These are phyloP conservation scores for Xiphorhynchus erythropygius DNA, from an alignment of 2,797 vertebrate species.

Conservation along the genomic window DNA sequence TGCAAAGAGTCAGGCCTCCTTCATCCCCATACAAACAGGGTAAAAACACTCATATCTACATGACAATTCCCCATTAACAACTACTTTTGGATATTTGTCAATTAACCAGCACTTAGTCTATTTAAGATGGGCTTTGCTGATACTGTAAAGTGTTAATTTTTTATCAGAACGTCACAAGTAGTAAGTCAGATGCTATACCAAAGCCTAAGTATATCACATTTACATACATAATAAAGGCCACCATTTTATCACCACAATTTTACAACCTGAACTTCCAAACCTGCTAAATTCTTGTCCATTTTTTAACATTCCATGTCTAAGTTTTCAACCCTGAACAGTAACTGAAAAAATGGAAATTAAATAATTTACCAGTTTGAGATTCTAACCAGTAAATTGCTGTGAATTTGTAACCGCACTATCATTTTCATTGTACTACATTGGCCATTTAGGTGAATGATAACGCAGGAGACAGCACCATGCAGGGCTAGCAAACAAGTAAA, in stretches of 20 bases:
- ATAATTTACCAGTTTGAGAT: slow-evolving; percentile 68
- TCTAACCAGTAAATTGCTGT: slow-evolving; percentile 62
- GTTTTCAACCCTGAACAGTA: slow-evolving; percentile 58
- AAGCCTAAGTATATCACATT: not conserved
- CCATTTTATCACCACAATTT: not conserved
- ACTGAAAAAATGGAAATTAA: slow-evolving; percentile 65
- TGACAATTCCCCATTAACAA: not conserved
- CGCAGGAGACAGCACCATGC: slow-evolving; percentile 66
- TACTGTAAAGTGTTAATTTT: slow-evolving; percentile 33
- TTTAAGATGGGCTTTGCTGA: slow-evolving; percentile 20
- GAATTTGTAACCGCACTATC: slow-evolving; percentile 55
- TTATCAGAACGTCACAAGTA: not conserved
- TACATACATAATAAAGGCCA: not conserved
- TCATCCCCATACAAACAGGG: not conserved
- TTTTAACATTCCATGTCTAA: slow-evolving; percentile 22
- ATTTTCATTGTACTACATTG: slow-evolving; percentile 69
- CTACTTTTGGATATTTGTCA: not conserved
- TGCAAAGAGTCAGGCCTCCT: not conserved
- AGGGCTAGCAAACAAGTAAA: slow-evolving; percentile 72
- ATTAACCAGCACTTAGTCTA: not conserved
- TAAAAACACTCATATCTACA: not conserved
- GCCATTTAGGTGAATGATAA: slow-evolving; percentile 70
- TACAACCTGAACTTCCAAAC: not conserved
- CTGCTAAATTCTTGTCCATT: slow-evolving; percentile 6
- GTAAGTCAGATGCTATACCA: not conserved